A percentile compares a stretch with the other conserved stretches of the same genome.
Conservation (phyloP, 2,797 vertebrate genomes). For the Acridotheres tristis region DNA sequence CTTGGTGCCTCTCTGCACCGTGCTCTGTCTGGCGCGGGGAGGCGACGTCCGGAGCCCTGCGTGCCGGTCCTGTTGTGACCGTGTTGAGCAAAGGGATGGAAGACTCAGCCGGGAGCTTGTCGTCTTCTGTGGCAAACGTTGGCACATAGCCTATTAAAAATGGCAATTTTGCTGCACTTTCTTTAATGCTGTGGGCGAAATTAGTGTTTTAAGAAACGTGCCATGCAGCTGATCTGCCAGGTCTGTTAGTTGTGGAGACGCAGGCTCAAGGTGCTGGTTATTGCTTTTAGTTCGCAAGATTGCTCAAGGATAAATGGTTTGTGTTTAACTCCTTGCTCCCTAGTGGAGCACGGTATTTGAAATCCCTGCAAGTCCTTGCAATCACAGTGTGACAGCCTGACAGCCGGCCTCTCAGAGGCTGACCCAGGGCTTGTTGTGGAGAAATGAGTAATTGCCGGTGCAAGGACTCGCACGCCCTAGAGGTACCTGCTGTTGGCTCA, state of each 20-base stretch:
- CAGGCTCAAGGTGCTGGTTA: not conserved
- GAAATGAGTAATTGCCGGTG: not conserved
- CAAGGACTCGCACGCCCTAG: not conserved
- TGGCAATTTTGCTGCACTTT: not conserved
- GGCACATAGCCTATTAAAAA: not conserved
- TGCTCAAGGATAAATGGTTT: not conserved
- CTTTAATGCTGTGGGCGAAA: not conserved
- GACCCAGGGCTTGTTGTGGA: not conserved
- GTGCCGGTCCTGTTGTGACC: no score
- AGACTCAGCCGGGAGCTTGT: not conserved
- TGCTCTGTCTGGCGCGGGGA: rapidly evolving
- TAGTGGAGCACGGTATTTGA: not conserved
- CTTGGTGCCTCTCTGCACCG: not conserved
- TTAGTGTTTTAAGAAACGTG: not conserved
- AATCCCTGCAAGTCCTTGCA: not conserved
- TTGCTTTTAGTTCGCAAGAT: not conserved
- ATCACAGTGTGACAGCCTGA: not conserved
- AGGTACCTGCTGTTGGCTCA: not conserved
- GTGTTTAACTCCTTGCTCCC: not conserved
- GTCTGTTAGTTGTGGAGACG: not conserved
- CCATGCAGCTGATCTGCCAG: not conserved
- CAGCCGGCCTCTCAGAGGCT: not conserved
- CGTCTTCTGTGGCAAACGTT: not conserved
- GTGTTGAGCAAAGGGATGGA: not conserved
- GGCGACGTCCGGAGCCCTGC: not conserved